Conservation (phyloP, 1,140 invertebrate genomes). For the Drosophila sulfurigaster region DNA sequence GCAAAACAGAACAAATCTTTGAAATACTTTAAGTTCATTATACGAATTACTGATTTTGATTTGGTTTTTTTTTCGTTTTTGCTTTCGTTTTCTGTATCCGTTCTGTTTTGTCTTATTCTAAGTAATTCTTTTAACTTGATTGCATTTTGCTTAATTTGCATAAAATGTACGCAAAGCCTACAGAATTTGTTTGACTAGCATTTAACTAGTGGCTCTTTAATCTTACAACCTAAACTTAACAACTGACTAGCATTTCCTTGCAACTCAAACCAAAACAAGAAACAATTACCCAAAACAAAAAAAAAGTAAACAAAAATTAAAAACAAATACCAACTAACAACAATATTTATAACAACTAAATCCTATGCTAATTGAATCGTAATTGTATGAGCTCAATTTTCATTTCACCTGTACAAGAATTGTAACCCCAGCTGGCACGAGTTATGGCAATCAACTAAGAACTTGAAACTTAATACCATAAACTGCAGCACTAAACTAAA, state of each 20-base stretch:
- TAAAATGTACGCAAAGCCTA: constrained; percentile 72
- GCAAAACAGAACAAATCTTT: constrained; percentile 26
- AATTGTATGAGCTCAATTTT: constrained; percentile 65
- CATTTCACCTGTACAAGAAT: constrained; percentile 72
- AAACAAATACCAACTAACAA: constrained; percentile 14
- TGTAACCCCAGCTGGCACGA: constrained; percentile 87
- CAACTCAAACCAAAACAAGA: constrained; percentile 30
- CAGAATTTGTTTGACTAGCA: constrained; percentile 75
- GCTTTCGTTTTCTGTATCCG: constrained; percentile 21
- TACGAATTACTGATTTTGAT: constrained; percentile 23
- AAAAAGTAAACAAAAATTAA: constrained; percentile 8
- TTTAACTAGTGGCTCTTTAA: constrained; percentile 73
- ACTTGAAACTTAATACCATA: constrained; percentile 20
- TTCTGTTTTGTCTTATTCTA: constrained; percentile 25
- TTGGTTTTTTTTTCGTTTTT: constrained; percentile 21
- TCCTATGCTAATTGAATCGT: constrained; percentile 60
- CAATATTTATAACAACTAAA: constrained; percentile 40
- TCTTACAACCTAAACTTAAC: constrained; percentile 40
- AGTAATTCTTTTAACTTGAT: constrained; percentile 54
- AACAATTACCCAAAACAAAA: constrained; percentile 2
- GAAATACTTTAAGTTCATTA: constrained; percentile 12
- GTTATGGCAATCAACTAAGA: constrained; percentile 77
- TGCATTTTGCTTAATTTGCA: constrained; percentile 77
- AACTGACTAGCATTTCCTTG: constrained; percentile 70
- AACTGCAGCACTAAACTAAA: constrained; percentile 34